Base-by-base conservation (phyloP, 2,888 invertebrate species). In the Dynastes maya region DNA sequence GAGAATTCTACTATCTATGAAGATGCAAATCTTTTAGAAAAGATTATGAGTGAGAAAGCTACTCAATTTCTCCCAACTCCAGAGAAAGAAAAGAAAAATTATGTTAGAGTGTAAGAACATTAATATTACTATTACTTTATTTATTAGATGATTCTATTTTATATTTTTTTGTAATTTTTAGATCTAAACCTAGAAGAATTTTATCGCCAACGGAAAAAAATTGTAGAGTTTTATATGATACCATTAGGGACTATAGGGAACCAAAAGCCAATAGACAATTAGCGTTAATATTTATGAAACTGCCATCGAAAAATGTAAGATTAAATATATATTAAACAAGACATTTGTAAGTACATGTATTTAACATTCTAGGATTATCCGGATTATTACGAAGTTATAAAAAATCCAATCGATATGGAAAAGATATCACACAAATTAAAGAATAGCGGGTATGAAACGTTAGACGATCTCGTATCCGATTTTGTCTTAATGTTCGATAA, bases 331-430 rank as follows among this genome's bases (percentile, higher is more conserved):
- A 45, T 11, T 45, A 8, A 45, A 9, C 16, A 22, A 53, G 49
- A n/a, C 32, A 22, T 45, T 8, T 45, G 9, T 45, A 45, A 8
- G 45, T 45, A 45, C n/a, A 29, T 37, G 4, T 22, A 3, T 65
- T 63, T 11, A 29, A 27, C 16, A 72, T 68, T 51, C 61, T 89
- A 93, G 88, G 96, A 98, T 86, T 98, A 98, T 89, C 98, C 99
- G 0, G 97, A 98, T 86, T 99, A 99, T 88, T 99, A 98, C 86
- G 98, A 98, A 87, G 94, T 98, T 0, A 99, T 99, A 77, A 97
- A 97, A 85, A 95, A 95, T 83, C 99, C 99, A 0, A 97, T 99
- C 86, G 98, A 99, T 87, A 94, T 99, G 94, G 97, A 98, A 86
- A 94, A 94, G 86, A 98, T 99, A 79, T 95, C 96, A 0, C 95